Base-by-base conservation (phyloP, 2,797 vertebrate species). In the Phrynocephalus vlangalii region DNA sequence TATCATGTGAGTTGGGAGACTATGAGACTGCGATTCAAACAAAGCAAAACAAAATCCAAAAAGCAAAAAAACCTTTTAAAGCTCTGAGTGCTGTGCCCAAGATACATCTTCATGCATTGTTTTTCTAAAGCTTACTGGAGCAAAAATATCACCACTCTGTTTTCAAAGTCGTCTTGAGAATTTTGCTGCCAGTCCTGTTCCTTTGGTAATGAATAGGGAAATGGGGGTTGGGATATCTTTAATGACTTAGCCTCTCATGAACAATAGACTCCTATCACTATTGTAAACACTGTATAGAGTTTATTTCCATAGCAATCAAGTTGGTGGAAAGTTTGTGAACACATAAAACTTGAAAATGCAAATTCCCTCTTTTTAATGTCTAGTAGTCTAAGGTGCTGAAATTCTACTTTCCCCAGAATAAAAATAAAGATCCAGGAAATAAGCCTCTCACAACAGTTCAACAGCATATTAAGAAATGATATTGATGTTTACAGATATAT, bases 151-250 rank as follows among this genome's bases (percentile, higher is more conserved):
- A 66, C 52, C 6, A 24, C 71, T 85, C 73, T 78, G 73, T 70
- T 86, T 89, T 92, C 77, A 87, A 90, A 86, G 50, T 92, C 87
- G 79, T 87, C 87, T 18, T 84, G 84, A 77, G 85, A 92, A 92
- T 79, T 92, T 93, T 60, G 44, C 67, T 56, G 84, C 87, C 86
- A 68, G 72, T 85, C 67, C 75, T 87, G 89, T 94, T 92, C 38
- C 94, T 92, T 93, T 93, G 86, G 93, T 92, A 94, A 96, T 94
- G 85, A 86, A 89, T 73, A 90, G 52, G 9, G 8, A 94, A 94
- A 90, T 0, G 6, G 87, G 48, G 56, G 90, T 68, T 88, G 86
- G 84, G 83, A 24, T 24, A n/a, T 20, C 86, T 87, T 90, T 83
- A 92, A 90, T 26, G 6, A 63, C 83, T n/a, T 18, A 16, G 26